A percentile compares a stretch with the other conserved stretches of the same genome.
Conservation (phyloP, 2,888 invertebrate species). For the Andrena bicolor region DNA sequence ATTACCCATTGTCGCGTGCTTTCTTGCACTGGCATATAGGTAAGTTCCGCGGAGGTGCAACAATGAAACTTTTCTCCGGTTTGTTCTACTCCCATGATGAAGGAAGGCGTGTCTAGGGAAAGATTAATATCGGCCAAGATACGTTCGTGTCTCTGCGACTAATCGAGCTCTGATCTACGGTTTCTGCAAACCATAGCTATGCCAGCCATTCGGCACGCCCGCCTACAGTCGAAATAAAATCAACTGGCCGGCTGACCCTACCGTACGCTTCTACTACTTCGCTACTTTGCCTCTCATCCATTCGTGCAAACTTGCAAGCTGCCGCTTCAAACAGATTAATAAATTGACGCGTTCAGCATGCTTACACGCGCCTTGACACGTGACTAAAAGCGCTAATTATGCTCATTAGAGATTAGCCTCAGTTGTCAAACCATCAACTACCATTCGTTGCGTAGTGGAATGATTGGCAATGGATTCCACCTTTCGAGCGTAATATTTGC, state of each 20-base stretch:
- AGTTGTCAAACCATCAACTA: background rate
- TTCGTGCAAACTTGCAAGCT: too few species aligned
- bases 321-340: too few species aligned
- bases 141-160: slow-evolving; percentile 56
- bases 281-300: too few species aligned
- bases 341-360: too few species aligned
- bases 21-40: background rate
- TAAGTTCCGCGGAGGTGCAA: slow-evolving; percentile 22
- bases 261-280: background rate
- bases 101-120: slow-evolving; percentile 60
- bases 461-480: background rate
- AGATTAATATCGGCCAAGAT: slow-evolving; percentile 61
- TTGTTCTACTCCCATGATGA: slow-evolving; percentile 50
- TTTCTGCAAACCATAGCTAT: slow-evolving; percentile 59
- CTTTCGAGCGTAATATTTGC: background rate
- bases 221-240: slow-evolving; percentile 6
- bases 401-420: too few species aligned
- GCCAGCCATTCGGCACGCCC: slow-evolving; percentile 66
- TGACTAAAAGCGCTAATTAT: too few species aligned
- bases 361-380: too few species aligned
- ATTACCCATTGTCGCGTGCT: slow-evolving; percentile 7
- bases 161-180: slow-evolving; percentile 62
- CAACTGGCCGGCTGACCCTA: background rate
- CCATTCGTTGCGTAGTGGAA: background rate
- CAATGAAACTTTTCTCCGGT: slow-evolving; percentile 37